Conservation (phyloP, 2,113 vertebrate genomes). For the Corythaixoides concolor region DNA sequence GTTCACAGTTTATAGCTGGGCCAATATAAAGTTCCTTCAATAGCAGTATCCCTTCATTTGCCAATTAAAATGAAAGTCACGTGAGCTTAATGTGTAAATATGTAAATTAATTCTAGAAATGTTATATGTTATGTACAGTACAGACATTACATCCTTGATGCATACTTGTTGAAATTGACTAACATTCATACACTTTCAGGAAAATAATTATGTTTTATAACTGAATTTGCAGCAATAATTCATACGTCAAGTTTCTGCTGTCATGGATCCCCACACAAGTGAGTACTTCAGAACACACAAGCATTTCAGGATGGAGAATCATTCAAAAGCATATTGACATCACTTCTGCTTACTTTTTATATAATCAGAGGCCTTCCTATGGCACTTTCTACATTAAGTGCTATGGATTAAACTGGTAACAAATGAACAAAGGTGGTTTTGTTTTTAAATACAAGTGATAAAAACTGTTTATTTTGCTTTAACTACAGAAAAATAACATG, state of each 20-base stretch:
- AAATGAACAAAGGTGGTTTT: constrained; percentile 3
- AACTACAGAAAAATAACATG: constrained; percentile 60
- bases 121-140: constrained; percentile 60
- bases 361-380: constrained; percentile 39
- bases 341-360: constrained; percentile 23
- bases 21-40: constrained; percentile 64
- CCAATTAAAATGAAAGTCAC: constrained; percentile 59
- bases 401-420: constrained; percentile 51
- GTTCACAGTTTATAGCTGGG: constrained; percentile 71
- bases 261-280: constrained; percentile 48
- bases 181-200: constrained; percentile 39
- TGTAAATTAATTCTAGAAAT: constrained; percentile 66
- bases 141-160: constrained; percentile 59
- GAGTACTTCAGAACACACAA: constrained; percentile 35
- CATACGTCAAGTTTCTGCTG: constrained; percentile 60
- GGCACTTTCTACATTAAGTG: constrained; percentile 63
- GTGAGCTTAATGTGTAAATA: constrained; percentile 45
- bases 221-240: constrained; percentile 56
- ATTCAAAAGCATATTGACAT: background rate
- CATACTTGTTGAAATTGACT: constrained; percentile 59
- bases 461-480: constrained; percentile 48
- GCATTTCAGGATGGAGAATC: constrained; percentile 37
- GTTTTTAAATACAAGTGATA: constrained; percentile 56
- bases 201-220: background rate
- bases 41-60: constrained; percentile 57